Evolutionary conservation across 1,140 invertebrate species (phyloP).

Genomic region (Fopius arisanus): DNA sequence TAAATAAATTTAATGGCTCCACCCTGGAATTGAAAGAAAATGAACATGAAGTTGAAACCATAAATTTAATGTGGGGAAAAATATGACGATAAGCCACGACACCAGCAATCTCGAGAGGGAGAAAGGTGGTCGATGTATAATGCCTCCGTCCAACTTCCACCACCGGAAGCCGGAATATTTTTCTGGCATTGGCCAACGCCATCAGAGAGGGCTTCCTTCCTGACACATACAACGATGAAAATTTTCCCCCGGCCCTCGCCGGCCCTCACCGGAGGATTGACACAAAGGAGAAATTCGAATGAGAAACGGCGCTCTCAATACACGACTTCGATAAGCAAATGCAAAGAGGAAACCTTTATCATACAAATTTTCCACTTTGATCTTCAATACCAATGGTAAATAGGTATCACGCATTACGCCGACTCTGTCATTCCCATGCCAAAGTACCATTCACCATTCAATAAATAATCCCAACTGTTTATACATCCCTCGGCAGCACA

Average conservation of each 20-base stretch:
- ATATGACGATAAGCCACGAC: neutral
- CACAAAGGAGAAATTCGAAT: neutral
- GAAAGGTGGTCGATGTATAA: neutral
- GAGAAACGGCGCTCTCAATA: neutral
- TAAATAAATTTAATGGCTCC: neutral
- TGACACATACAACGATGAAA: neutral
- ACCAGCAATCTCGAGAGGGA: neutral
- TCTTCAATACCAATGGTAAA: neutral
- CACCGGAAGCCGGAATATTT: neutral
- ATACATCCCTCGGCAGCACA: neutral
- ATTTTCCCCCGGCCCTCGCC: neutral
- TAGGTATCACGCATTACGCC: neutral
- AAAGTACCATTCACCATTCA: neutral
- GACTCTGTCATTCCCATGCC: neutral
- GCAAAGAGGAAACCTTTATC: neutral
- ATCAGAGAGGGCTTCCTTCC: neutral
- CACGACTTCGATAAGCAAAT: neutral
- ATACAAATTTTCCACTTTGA: neutral
- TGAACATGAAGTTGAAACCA: conserved; percentile 1
- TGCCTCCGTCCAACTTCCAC: neutral
- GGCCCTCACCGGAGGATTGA: neutral
- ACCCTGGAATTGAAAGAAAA: neutral
- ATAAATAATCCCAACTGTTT: neutral
- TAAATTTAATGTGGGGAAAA: neutral
- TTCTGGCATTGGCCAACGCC: neutral